Base-by-base conservation (phyloP, 2,888 invertebrate genomes). In the Bellardia pandia region DNA sequence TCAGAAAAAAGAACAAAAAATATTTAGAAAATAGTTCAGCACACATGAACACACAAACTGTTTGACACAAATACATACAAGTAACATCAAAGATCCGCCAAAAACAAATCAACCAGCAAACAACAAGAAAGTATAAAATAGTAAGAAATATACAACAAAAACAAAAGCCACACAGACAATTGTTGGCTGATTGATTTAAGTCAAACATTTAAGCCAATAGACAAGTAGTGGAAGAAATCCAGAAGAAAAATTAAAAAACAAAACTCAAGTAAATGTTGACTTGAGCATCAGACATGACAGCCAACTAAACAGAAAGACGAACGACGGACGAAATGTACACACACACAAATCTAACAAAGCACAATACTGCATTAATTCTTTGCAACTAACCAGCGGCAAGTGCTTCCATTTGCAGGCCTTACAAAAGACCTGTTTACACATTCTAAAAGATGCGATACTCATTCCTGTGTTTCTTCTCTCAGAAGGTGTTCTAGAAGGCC, bases 71-170 rank as follows among this genome's bases (percentile, higher is more conserved):
- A 30, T 60, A 42, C 14, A 30, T 60, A 42, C 14, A 8, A 42
- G 51, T 14, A 40, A 51, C 77, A 68, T 80, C 80, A 87, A 81
- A 80, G 76, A 77, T 66, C 71, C 84, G 76, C 37, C 77, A 84
- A 74, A 75, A 11, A 40, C 30, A 14, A 33, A 42, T 45, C 9
- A 45, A 42, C 7, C 33, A 33, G 33, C 13, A 79, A 62, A 33
- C 42, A 56, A 7, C 58, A 68, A 33, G 14, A 78, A 78, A 66
- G 37, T 45, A 16, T 33, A 62, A 30, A 45, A n/a, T 7, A 13
- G 42, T 37, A 37, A 37, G 30, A 4, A 48, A 56, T 37, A 69
- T 40, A 60, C 37, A 68, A 5, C 30, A 14, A 42, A n/a, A 68
- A 3, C 23, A 37, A 64, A 48, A 83, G 16, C 45, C 48, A 75